These are phyloP conservation scores for Lithobates sylvaticus DNA, from an alignment of 2,797 vertebrate species.

Conservation along the genomic window DNA sequence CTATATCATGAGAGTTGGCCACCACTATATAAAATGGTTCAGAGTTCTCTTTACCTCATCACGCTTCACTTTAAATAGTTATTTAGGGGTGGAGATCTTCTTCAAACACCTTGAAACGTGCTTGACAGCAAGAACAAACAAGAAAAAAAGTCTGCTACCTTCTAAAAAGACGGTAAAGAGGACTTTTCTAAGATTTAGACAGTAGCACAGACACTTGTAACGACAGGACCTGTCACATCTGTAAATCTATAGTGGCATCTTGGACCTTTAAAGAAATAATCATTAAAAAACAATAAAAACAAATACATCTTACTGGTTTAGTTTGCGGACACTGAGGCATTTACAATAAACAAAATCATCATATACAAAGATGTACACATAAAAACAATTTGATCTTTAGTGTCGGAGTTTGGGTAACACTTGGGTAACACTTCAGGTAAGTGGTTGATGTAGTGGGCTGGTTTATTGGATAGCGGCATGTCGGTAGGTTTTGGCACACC, in stretches of 20 bases:
- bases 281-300: background rate
- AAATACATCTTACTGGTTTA: background rate
- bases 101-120: too few species aligned
- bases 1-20: too few species aligned
- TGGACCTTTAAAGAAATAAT: background rate
- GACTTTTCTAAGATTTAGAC: background rate
- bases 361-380: slow-evolving; percentile 35
- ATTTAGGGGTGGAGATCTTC: too few species aligned
- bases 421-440: background rate
- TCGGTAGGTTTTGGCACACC: too few species aligned
- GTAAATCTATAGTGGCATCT: slow-evolving; percentile 5
- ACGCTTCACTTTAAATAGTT: too few species aligned
- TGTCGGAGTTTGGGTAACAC: slow-evolving; percentile 26
- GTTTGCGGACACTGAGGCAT: background rate
- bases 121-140: too few species aligned
- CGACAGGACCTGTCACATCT: slow-evolving; percentile 1
- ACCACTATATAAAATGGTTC: too few species aligned
- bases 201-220: slow-evolving; percentile 15
- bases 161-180: background rate
- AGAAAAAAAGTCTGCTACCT: background rate
- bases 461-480: too few species aligned
- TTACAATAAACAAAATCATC: slow-evolving; percentile 31
- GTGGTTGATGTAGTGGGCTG: background rate
- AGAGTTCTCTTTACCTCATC: too few species aligned
- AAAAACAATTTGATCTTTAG: slow-evolving; percentile 1